These are phyloP conservation scores for Coelopa pilipes DNA, from an alignment of 2,888 invertebrate species.

Conservation along the genomic window DNA sequence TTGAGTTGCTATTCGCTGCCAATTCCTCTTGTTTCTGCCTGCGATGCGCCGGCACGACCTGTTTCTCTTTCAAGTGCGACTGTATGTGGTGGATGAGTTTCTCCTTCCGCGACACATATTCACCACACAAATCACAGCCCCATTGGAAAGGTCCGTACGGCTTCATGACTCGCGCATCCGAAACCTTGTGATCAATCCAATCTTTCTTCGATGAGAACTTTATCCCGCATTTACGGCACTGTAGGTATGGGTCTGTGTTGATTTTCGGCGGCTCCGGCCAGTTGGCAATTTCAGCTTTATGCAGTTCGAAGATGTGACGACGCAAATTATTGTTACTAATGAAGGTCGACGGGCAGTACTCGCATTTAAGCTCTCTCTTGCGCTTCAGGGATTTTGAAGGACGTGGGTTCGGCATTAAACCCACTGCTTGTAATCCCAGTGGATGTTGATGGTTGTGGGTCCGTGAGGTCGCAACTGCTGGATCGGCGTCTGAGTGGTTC, in stretches of 20 bases:
- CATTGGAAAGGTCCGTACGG: slow-evolving; percentile 66
- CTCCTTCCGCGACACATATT: slow-evolving; percentile 65
- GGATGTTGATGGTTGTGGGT: slow-evolving; percentile 55
- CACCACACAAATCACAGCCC: slow-evolving; percentile 66
- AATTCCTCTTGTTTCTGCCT: slow-evolving; percentile 34
- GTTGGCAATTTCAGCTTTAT: slow-evolving; percentile 63
- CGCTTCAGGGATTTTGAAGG: slow-evolving; percentile 58
- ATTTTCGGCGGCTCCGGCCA: slow-evolving; percentile 61
- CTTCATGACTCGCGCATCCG: slow-evolving; percentile 62
- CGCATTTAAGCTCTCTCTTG: slow-evolving; percentile 64
- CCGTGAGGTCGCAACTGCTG: slow-evolving; percentile 45
- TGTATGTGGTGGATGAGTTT: slow-evolving; percentile 66
- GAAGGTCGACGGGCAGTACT: slow-evolving; percentile 66
- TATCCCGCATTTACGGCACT: slow-evolving; percentile 61
- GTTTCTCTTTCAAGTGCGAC: slow-evolving; percentile 63
- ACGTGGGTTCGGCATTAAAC: slow-evolving; percentile 59
- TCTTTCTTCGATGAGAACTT: slow-evolving; percentile 61
- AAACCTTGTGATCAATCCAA: slow-evolving; percentile 66
- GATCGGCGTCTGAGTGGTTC: slow-evolving; percentile 47
- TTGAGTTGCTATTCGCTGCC: background rate
- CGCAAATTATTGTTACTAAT: slow-evolving; percentile 66
- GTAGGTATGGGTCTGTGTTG: slow-evolving; percentile 59
- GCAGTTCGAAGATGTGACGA: slow-evolving; percentile 65
- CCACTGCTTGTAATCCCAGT: slow-evolving; percentile 62
- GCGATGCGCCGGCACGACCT: slow-evolving; percentile 54